These are phyloP conservation scores for Salminus brasiliensis DNA, from an alignment of 2,113 vertebrate species.

Conservation along the genomic window DNA sequence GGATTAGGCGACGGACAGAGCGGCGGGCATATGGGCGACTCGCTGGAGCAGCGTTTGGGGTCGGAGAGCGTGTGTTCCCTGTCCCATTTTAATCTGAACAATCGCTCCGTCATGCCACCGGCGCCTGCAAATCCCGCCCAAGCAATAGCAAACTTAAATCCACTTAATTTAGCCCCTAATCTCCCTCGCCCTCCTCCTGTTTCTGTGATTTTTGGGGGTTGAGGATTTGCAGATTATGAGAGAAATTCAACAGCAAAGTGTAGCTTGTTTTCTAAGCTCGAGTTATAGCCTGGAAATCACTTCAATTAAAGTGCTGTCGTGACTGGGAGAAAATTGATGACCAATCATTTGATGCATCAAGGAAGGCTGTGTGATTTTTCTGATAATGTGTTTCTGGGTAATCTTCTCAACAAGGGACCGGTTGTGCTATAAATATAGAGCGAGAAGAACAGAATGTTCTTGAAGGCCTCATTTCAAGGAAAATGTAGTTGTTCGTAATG, in stretches of 20 bases:
- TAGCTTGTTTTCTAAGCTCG: conserved; percentile 39
- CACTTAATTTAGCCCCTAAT: conserved; percentile 58
- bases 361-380: conserved; percentile 2
- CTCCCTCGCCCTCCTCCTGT: conserved; percentile 45
- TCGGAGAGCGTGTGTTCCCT: conserved; percentile 19
- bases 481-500: no score
- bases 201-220: conserved; percentile 40
- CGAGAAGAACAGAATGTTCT: background rate
- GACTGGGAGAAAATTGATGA: background rate
- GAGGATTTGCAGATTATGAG: conserved; percentile 56
- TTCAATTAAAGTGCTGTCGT: conserved; percentile 41
- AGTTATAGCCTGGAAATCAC: conserved; percentile 22
- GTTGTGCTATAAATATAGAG: background rate
- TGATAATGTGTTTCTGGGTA: conserved; percentile 10
- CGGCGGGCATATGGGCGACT: conserved; percentile 19
- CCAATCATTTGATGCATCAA: background rate
- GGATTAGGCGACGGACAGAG: conserved; percentile 3
- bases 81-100: conserved; percentile 43
- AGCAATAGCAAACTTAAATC: conserved; percentile 49
- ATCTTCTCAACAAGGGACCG: background rate
- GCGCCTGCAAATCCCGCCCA: conserved; percentile 45
- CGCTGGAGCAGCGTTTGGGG: conserved; percentile 18
- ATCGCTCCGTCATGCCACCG: background rate
- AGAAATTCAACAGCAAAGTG: conserved; percentile 52
- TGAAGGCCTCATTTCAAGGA: no score